Conservation (phyloP, 1,140 invertebrate genomes). For the Sycobia sp. region DNA sequence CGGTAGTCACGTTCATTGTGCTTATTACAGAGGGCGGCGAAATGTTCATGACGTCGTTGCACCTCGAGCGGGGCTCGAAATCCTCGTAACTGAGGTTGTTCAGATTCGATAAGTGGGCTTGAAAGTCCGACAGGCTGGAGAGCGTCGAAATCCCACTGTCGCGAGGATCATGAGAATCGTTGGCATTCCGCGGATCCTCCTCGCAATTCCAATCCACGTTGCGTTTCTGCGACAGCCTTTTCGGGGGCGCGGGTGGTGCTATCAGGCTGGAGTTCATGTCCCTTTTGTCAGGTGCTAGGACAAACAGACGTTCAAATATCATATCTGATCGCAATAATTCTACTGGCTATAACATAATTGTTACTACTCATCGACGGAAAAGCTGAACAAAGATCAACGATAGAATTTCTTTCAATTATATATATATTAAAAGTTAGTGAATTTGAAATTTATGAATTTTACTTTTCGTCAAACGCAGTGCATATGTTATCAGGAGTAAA, state of each 20-base stretch:
- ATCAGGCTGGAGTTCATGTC: conserved; percentile 52
- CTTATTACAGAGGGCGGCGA: conserved; percentile 58
- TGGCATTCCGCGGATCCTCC: conserved; percentile 50
- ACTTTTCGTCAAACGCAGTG: no score
- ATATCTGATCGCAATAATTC: no score
- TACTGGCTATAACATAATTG: no score
- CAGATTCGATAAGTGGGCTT: conserved; percentile 63
- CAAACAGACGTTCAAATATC: neutral
- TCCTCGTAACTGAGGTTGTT: conserved; percentile 67
- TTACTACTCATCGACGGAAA: neutral
- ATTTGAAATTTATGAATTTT: neutral
- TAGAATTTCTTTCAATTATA: no score
- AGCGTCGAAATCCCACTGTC: conserved; percentile 65
- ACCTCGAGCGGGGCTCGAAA: conserved; percentile 60
- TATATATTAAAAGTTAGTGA: neutral
- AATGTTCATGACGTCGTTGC: conserved; percentile 59
- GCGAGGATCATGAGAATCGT: conserved; percentile 59
- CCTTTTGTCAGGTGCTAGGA: conserved; percentile 66
- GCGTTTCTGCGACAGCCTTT: conserved; percentile 64
- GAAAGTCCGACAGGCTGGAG: conserved; percentile 57
- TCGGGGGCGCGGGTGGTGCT: conserved; percentile 67
- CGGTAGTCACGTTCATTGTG: conserved; percentile 50
- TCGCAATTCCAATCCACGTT: conserved; percentile 56
- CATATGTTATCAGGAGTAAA: no score
- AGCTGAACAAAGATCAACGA: neutral